These are phyloP conservation scores for Leptinotarsa lineolata DNA, from an alignment of 1,140 invertebrate genomes.

Conservation along the genomic window DNA sequence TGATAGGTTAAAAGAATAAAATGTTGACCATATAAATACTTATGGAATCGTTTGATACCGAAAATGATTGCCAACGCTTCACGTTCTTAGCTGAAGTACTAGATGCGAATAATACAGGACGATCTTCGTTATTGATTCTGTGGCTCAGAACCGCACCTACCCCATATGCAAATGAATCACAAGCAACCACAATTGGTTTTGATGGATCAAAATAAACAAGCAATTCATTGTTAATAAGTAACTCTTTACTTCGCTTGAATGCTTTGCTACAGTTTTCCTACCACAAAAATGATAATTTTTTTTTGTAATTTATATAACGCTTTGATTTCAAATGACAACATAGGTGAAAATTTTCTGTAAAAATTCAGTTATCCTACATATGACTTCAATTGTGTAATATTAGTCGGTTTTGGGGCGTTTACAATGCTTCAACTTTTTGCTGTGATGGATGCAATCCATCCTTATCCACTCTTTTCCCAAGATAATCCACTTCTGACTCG, in stretches of 20 bases:
- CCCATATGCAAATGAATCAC: slow-evolving; percentile 50
- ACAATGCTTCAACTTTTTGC: slow-evolving; percentile 50
- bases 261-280: slow-evolving; percentile 42
- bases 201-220: slow-evolving; percentile 48
- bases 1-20: slow-evolving; percentile 37
- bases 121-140: slow-evolving; percentile 44
- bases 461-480: slow-evolving; percentile 52
- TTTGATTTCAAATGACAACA: slow-evolving; percentile 49
- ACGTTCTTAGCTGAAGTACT: slow-evolving; percentile 39
- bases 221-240: slow-evolving; percentile 20
- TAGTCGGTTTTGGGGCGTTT: slow-evolving; percentile 46
- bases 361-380: slow-evolving; percentile 56
- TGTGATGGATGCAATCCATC: slow-evolving; percentile 52
- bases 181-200: slow-evolving; percentile 43
- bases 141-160: slow-evolving; percentile 53
- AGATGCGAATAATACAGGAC: slow-evolving; percentile 53
- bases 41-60: slow-evolving; percentile 39
- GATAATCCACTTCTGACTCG: slow-evolving; percentile 43
- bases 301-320: slow-evolving; percentile 46
- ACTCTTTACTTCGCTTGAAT: slow-evolving; percentile 48
- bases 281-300: slow-evolving; percentile 44
- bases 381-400: slow-evolving; percentile 46
- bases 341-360: slow-evolving; percentile 53
- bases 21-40: slow-evolving; percentile 35
- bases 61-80: slow-evolving; percentile 42